phyloP scores from a whole-genome alignment of 2,113 vertebrate species.

The Caranx melampygus region DNA sequence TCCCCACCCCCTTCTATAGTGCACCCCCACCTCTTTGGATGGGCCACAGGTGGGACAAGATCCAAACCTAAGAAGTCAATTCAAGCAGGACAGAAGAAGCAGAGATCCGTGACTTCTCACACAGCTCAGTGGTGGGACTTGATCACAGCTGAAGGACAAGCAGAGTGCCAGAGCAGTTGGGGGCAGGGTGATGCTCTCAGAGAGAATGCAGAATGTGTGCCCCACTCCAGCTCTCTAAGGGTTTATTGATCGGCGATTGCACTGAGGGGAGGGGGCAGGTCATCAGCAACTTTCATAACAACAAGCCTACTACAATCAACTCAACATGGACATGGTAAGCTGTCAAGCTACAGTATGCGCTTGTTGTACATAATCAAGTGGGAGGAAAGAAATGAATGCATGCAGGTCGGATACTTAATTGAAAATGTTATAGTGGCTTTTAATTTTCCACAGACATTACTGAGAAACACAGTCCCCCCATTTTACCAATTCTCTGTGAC shows the following conservation, averaged over 20 bases:
- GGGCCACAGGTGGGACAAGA: slow-evolving; percentile 55
- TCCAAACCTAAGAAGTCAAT: slow-evolving; percentile 47
- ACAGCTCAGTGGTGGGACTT: slow-evolving; percentile 48
- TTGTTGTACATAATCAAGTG: not conserved
- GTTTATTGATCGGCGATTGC: slow-evolving; percentile 79
- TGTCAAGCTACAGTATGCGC: not conserved
- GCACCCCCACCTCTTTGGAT: slow-evolving; percentile 31
- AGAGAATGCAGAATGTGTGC: slow-evolving; percentile 73
- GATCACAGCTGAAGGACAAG: slow-evolving; percentile 51
- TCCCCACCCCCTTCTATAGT: slow-evolving; percentile 19
- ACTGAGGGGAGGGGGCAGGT: slow-evolving; percentile 45
- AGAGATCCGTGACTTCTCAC: slow-evolving; percentile 71
- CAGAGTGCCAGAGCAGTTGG: slow-evolving; percentile 30
- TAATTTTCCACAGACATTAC: not conserved
- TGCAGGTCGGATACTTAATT: not conserved
- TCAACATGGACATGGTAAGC: not conserved
- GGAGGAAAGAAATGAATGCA: not conserved
- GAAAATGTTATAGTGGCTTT: not conserved
- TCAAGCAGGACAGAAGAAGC: slow-evolving; percentile 55
- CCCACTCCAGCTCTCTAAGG: slow-evolving; percentile 78
- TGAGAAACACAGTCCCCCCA: not conserved
- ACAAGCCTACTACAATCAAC: slow-evolving; percentile 35
- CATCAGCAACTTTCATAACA: slow-evolving; percentile 58
- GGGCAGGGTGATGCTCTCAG: slow-evolving; percentile 66
- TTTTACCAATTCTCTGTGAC: too few relatives aligned